Evolutionary conservation across 30 jellyfish, hydroid and myxozoan genomes (phyloP), one percentile per base, ranked within the genome.

Genomic region (Aurelia aurita complex sp. Pacific): DNA sequence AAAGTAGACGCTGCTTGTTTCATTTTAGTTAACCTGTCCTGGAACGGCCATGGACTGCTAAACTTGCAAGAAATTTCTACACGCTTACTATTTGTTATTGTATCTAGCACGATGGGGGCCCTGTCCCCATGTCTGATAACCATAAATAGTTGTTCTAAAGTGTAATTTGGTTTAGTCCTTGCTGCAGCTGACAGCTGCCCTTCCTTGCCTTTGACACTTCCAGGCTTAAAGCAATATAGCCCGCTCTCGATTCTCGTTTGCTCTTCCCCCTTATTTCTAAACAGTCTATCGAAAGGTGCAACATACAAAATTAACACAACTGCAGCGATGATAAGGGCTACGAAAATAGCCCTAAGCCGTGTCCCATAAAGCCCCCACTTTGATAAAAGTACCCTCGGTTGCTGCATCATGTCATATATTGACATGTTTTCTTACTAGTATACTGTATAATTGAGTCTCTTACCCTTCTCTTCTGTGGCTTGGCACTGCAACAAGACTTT

Each of bases 41-140:
- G 16, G 42, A 40, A 86, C 15, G 68, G 33, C 79, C 79, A 50
- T 0, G 89, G 63, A 34, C 66, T 71, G 67, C 87, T 77, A 59
- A 95, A 81, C 66, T 13, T 60, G 67, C 99, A 95, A 2, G 96
- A 64, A 2, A 95, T 84, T 36, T 83, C 83, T 8, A 87, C 99
- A 42, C 98, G 98, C n/a, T 85, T 76, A 33, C 91, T 85, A 59
- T 90, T 78, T 3, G 98, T 97, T 4, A 95, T 38, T 9, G 99
- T 90, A 23, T 87, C 85, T 33, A 77, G 80, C 19, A 69, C 87
- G 57, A 90, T 89, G 33, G 99, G 99, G 7, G 98, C 94, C 46
- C 99, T 88, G 83, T 95, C 99, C 11, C 99, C 99, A 57, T 95
- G 99, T 34, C 99, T 55, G 8, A 89, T 82, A n/a, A 95, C 90